A percentile compares a stretch with the other conserved stretches of the same genome.
Evolutionary conservation across 1,140 invertebrate species (phyloP).

Genomic region (Episyrphus balteatus): DNA sequence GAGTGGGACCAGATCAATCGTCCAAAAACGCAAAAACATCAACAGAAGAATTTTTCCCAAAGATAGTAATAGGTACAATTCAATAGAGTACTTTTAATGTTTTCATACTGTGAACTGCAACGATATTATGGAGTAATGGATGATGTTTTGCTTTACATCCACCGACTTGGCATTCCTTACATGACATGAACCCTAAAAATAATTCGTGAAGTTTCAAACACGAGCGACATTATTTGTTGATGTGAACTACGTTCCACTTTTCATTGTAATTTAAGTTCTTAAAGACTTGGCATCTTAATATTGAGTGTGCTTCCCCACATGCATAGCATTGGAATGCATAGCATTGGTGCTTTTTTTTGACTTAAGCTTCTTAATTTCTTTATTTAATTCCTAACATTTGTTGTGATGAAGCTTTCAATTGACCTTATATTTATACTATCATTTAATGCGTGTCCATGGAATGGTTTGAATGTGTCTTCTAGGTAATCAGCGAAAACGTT

Average conservation of each 20-base stretch:
- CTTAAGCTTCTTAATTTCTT: too few relatives aligned
- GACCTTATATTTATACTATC: too few relatives aligned
- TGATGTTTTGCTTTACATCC: background rate
- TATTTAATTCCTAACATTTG: too few relatives aligned
- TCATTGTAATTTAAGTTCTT: background rate
- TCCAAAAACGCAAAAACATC: background rate
- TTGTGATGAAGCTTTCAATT: too few relatives aligned
- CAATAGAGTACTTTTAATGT: background rate
- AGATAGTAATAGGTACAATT: background rate
- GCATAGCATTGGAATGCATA: background rate
- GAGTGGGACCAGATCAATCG: background rate
- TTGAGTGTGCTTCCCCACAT: background rate
- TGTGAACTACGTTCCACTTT: background rate
- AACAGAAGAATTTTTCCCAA: background rate
- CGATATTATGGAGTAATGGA: background rate
- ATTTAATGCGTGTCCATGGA: too few relatives aligned
- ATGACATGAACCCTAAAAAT: background rate
- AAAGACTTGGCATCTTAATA: background rate
- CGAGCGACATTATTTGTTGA: background rate
- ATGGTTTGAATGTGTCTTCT: too few relatives aligned
- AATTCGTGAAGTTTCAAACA: background rate
- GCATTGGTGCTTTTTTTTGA: too few relatives aligned
- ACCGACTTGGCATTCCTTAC: background rate
- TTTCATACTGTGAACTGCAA: background rate
- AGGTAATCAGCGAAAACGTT: too few relatives aligned